Evolutionary conservation across 1,140 invertebrate genomes (phyloP).

Genomic region (Drosophila lacteicornis): DNA sequence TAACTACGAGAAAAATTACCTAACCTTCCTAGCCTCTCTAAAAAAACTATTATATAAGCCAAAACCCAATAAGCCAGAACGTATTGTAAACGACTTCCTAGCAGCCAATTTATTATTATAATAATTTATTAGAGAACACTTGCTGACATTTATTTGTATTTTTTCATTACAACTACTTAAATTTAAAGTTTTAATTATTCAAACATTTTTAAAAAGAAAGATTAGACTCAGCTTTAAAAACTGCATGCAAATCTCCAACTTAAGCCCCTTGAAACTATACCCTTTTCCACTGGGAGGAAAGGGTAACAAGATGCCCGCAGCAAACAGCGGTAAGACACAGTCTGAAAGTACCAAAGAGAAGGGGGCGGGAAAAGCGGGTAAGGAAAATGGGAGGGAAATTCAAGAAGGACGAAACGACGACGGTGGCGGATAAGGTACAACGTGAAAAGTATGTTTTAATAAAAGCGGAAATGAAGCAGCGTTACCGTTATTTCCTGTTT

Average conservation of each 20-base stretch:
- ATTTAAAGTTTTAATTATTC: neutral
- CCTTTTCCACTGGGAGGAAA: neutral
- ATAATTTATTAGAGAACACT: neutral
- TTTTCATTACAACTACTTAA: neutral
- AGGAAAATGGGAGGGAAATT: slow-evolving; percentile 3
- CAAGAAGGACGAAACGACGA: slow-evolving; percentile 31
- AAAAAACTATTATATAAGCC: too few species aligned
- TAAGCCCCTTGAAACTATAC: neutral
- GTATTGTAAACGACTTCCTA: too few species aligned
- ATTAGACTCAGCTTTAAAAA: too few species aligned
- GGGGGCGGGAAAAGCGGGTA: neutral
- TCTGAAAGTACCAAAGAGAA: slow-evolving; percentile 18
- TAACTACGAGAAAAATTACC: too few species aligned
- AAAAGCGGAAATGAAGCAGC: slow-evolving; percentile 83
- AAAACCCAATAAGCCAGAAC: too few species aligned
- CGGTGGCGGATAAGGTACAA: slow-evolving; percentile 73
- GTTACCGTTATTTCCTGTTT: slow-evolving; percentile 83
- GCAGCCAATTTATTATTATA: too few species aligned
- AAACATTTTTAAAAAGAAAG: neutral
- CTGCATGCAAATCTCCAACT: slow-evolving; percentile 1
- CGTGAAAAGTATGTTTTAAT: slow-evolving; percentile 83
- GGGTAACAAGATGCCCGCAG: slow-evolving; percentile 40
- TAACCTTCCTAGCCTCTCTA: too few species aligned
- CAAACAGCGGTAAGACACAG: slow-evolving; percentile 35
- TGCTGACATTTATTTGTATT: neutral